Percentiles rank a stretch among this genome's conserved stretches.
phyloP scores from a whole-genome alignment of 1,140 invertebrate species.

The Octopus sinensis region DNA sequence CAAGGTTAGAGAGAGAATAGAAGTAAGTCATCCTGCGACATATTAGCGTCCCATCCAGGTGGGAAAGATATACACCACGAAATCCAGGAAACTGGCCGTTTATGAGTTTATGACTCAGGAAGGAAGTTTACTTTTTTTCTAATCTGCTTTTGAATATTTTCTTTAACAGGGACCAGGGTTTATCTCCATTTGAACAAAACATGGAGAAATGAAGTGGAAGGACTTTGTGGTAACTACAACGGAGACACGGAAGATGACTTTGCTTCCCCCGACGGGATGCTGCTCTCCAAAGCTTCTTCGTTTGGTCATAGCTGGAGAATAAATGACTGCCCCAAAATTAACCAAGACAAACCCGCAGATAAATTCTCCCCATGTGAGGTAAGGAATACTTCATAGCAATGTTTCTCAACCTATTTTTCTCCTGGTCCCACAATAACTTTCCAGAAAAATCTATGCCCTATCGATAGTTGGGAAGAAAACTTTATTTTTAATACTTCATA shows the following conservation, averaged over 20 bases:
- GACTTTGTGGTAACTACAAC: constrained; percentile 89
- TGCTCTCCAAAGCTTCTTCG: constrained; percentile 67
- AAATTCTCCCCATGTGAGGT: neutral
- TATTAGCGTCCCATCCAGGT: too few species aligned
- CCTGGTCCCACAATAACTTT: too few species aligned
- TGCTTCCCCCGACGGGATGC: constrained; percentile 71
- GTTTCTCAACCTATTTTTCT: too few species aligned
- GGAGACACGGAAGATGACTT: constrained; percentile 67
- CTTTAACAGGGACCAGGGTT: constrained; percentile 28
- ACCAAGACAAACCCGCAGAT: neutral
- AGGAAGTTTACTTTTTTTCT: neutral
- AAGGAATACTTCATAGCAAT: neutral
- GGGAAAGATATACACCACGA: too few species aligned
- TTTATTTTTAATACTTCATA: too few species aligned
- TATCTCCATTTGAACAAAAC: constrained; percentile 24
- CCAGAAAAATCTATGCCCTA: too few species aligned
- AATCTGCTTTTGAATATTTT: neutral
- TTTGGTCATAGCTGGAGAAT: constrained; percentile 88
- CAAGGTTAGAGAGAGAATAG: too few species aligned
- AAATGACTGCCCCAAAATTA: constrained; percentile 59
- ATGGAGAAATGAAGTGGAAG: constrained; percentile 65
- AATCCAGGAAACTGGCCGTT: too few species aligned
- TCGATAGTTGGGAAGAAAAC: too few species aligned
- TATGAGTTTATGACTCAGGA: too few species aligned
- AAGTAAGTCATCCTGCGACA: too few species aligned